phyloP scores from a whole-genome alignment of 2,797 vertebrate species.

The Muscicapa comitata region DNA sequence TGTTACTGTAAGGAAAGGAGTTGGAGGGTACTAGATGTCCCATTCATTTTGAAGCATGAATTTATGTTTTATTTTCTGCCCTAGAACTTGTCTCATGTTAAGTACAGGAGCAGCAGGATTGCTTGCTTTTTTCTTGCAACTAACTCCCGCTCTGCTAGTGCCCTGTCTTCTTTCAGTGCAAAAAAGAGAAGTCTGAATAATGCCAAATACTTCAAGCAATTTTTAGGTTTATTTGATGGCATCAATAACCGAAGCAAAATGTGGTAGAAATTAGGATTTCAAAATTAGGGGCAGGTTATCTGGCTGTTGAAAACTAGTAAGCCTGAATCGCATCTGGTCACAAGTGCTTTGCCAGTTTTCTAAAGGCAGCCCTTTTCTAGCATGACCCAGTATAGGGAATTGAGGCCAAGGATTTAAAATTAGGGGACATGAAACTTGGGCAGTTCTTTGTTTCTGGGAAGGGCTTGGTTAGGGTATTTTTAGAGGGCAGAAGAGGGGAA shows the following conservation, averaged over 20 bases:
- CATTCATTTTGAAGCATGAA: not conserved
- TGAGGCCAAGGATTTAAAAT: not conserved
- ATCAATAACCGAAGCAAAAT: conserved; percentile 19
- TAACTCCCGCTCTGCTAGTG: not conserved
- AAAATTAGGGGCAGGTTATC: not conserved
- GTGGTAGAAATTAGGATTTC: conserved; percentile 18
- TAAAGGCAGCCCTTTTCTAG: not conserved
- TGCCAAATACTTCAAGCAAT: not conserved
- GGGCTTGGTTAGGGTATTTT: not conserved
- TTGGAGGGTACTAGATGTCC: not conserved
- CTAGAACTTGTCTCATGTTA: not conserved
- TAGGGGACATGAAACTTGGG: not conserved
- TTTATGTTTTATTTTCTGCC: not conserved
- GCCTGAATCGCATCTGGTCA: not conserved
- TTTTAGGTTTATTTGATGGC: not conserved
- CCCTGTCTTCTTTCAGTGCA: not conserved
- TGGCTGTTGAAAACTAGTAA: conserved; percentile 8
- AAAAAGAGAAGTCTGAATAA: not conserved
- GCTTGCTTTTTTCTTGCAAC: conserved; percentile 22
- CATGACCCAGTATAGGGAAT: not conserved
- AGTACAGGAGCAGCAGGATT: not conserved
- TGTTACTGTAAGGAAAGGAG: not conserved
- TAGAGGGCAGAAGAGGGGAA: not conserved
- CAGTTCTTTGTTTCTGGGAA: not conserved
- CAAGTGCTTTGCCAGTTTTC: not conserved